phyloP scores from a whole-genome alignment of 1,140 invertebrate species.

The Hyles vespertilio region DNA sequence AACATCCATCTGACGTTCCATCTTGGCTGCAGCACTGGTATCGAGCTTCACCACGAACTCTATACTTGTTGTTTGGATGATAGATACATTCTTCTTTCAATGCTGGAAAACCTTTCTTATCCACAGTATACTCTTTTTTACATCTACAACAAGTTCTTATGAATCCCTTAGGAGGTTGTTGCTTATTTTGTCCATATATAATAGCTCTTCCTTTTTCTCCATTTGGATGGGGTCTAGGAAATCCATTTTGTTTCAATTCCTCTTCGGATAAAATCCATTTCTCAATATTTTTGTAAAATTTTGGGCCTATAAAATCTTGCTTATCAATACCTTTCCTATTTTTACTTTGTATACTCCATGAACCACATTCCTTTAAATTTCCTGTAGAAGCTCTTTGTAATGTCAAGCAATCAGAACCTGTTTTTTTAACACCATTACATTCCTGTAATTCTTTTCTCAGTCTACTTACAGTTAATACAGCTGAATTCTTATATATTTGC shows the following conservation, averaged over 20 bases:
- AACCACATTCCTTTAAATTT: conserved; percentile 52
- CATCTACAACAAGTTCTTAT: conserved; percentile 90
- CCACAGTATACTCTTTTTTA: conserved; percentile 85
- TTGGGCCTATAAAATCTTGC: conserved; percentile 73
- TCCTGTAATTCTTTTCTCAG: conserved; percentile 81
- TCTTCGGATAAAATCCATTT: conserved; percentile 82
- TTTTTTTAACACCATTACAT: conserved; percentile 63
- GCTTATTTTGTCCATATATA: conserved; percentile 77
- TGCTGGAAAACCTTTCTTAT: conserved; percentile 84
- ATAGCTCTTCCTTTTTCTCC: conserved; percentile 79
- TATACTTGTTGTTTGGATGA: conserved; percentile 91
- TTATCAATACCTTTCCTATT: conserved; percentile 66
- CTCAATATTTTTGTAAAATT: conserved; percentile 74
- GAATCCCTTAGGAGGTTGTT: conserved; percentile 79
- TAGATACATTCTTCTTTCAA: conserved; percentile 90
- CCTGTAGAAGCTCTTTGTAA: conserved; percentile 34
- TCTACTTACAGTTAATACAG: conserved; percentile 86
- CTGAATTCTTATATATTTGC: conserved; percentile 90
- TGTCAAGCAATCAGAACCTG: conserved; percentile 39
- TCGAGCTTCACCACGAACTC: conserved; percentile 82
- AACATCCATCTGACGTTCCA: conserved; percentile 85
- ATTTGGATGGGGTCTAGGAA: conserved; percentile 82
- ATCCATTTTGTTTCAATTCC: conserved; percentile 90
- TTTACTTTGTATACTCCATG: conserved; percentile 84
- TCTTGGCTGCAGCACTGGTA: conserved; percentile 84